Base-by-base conservation (phyloP, 2,888 invertebrate species). In the Plemyria rubiginata region DNA sequence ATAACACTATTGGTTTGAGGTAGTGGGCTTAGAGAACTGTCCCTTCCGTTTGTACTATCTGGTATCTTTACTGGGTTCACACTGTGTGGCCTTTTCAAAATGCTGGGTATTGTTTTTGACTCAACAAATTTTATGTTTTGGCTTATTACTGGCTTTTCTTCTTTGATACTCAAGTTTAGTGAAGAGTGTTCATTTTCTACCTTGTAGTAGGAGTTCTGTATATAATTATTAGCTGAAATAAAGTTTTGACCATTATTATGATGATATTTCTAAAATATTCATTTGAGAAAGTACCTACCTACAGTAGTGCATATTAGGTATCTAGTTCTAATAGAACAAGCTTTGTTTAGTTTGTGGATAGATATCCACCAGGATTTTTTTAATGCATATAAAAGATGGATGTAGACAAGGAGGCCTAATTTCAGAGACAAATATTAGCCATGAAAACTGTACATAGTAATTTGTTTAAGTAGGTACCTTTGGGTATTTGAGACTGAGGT, bases 101-200 rank as follows among this genome's bases (percentile, higher is more conserved):
- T 82, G 71, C 79, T 80, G 6, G 88, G 87, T 45, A 86, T 69
- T 60, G 78, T 82, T 70, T 86, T 88, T 60, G 82, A 84, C 38
- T 87, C 85, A 13, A 84, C 71, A 45, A 86, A 68, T 49, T 83
- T 80, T 11, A 83, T 78, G 63, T 80, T 79, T 46, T 81, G 78
- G 64, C 81, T 81, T 7, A 77, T 57, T 22, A 73, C 53, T 48
- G 68, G 75, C 58, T 80, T 78, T 22, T 72, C 82, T 15, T 84
- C 84, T 40, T 71, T 75, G 36, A 79, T 77, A 13, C 72, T 76
- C 51, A 60, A 73, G 65, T 69, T 80, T 0, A 67, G 54, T 54
- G 66, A 53, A 4, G 71, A 70, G 59, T 88, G 84, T 71, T 92
- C 92, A 78, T 92, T 92, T 0, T 87, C 84, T n/a, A 92, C 87